Evolutionary conservation across 2,888 invertebrate species (phyloP), one percentile per base, ranked within the genome.

Genomic region (Leptodirus hochenwartii): DNA sequence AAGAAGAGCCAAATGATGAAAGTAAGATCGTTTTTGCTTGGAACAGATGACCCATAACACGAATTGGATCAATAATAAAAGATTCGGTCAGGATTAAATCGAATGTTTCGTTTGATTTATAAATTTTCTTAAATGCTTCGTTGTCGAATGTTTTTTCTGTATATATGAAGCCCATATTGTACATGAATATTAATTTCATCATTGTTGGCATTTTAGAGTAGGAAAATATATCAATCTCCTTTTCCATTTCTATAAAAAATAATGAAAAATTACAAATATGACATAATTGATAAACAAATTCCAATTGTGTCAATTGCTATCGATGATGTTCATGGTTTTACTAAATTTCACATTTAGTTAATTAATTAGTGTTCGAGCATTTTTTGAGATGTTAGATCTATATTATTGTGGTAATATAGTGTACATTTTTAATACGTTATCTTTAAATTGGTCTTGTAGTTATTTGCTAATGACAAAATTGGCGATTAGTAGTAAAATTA

Each of bases 11-110:
- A 29, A 58, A 34, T 0, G 60, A 53, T 40, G 53, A 55, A 5
- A 53, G 41, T 3, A 47, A 25, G 10, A 55, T 40, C 4, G 49
- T 32, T 2, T 48, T 50, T 3, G 47, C 48, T 26, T 50, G 42
- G 34, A 44, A 47, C 27, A 48, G 45, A 31, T 49, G 42, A 4
- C 46, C 45, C 5, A 53, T 39, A 2, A 57, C 61, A 25, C 29
- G 44, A 14, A 49, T 42, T 3, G 61, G 59, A 38, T 64, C 62
- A 38, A 54, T 56, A n/a, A 59, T 42, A 39, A 59, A 61, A 16
- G 54, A 45, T 37, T 61, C 62, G 2, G 56, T 51, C 5, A 54
- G 37, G 4, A 53, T 45, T 12, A 50, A 23, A 34, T 53, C 53
- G 27, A 54, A 49, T 5, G 43, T 37, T 34, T 55, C 39, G 25